Percentiles rank a stretch among this genome's conserved stretches.
Conservation (phyloP, 1,140 invertebrate species). For the Sweltsa coloradensis region DNA sequence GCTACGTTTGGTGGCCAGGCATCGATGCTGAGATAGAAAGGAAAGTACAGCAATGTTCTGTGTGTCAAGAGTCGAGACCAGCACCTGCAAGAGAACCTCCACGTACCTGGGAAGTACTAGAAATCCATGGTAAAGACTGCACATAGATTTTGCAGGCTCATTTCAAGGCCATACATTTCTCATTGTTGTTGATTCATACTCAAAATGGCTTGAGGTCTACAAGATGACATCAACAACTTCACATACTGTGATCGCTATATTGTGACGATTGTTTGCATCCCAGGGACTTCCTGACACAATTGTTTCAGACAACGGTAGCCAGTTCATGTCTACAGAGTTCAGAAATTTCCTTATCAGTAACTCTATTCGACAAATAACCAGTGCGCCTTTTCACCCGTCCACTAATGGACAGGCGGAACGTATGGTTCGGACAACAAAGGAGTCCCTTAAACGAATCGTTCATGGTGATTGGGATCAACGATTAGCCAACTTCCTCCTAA, state of each 20-base stretch:
- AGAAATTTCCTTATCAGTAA: conserved; percentile 11
- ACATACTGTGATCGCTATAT: no score
- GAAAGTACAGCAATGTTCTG: conserved; percentile 10
- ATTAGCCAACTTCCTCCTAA: no score
- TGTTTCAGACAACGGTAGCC: not conserved
- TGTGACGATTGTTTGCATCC: not conserved
- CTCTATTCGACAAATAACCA: conserved; percentile 20
- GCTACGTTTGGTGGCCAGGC: conserved; percentile 32
- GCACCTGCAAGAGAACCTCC: conserved; percentile 16
- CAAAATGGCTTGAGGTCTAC: no score
- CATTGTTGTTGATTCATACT: conserved; percentile 29
- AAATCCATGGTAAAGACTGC: conserved; percentile 32
- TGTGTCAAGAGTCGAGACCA: conserved; percentile 8
- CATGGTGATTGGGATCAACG: no score
- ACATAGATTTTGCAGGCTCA: conserved; percentile 36
- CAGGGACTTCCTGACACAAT: not conserved
- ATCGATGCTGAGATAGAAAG: conserved; percentile 30
- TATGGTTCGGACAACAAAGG: conserved; percentile 19
- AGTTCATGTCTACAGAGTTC: not conserved
- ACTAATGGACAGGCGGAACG: conserved; percentile 24
- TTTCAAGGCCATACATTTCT: conserved; percentile 27
- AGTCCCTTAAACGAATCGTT: conserved; percentile 2
- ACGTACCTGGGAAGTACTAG: conserved; percentile 25
- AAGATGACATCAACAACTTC: no score
- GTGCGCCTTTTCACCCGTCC: conserved; percentile 23